Conservation (phyloP, 2,888 invertebrate species). For the Labia minor region DNA sequence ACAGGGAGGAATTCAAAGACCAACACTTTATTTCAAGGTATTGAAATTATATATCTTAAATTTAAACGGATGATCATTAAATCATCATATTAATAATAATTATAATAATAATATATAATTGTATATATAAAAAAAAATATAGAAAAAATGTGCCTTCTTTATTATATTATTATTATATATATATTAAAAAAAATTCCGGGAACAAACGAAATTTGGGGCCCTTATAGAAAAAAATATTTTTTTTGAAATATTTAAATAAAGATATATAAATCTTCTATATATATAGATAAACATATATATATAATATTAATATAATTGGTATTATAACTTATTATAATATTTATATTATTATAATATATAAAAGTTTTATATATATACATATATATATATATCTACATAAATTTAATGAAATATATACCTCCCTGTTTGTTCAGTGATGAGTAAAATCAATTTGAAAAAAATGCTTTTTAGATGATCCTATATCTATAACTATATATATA, state of each 20-base stretch:
- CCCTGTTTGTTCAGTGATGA: not conserved
- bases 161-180: constrained; percentile 8
- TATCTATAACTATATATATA: not conserved
- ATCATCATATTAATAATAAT: not conserved
- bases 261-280: not conserved
- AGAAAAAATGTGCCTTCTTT: not conserved
- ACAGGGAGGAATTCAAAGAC: not conserved
- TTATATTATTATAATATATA: too few relatives aligned
- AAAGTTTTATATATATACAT: too few relatives aligned
- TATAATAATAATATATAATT: constrained; percentile 2
- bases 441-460: not conserved
- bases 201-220: constrained; percentile 2
- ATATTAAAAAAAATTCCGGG: not conserved
- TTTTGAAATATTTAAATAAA: not conserved
- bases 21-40: not conserved
- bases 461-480: not conserved
- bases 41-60: too few relatives aligned
- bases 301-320: not conserved
- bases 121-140: not conserved
- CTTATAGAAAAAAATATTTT: not conserved
- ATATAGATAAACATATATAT: not conserved
- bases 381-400: too few relatives aligned
- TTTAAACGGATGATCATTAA: not conserved
- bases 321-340: too few relatives aligned
- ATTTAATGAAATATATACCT: not conserved